These are phyloP conservation scores for Drosophila serrata DNA, from an alignment of 1,140 invertebrate species.

Conservation along the genomic window DNA sequence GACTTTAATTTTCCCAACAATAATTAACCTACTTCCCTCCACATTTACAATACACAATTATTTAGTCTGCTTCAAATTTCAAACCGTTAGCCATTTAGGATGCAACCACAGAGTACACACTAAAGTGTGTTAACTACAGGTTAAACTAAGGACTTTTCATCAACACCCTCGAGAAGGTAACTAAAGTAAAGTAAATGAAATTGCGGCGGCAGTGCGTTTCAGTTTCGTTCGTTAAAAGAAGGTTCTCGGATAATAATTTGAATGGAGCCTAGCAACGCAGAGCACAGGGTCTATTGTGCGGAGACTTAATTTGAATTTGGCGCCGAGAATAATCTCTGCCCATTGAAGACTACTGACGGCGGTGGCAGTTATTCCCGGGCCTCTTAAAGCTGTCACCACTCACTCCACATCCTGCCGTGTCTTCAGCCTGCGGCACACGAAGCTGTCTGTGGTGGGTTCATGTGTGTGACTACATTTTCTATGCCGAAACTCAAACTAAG, in stretches of 20 bases:
- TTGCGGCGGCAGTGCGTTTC: not conserved
- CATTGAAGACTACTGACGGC: constrained; percentile 15
- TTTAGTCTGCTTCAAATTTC: not conserved
- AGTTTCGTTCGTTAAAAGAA: not conserved
- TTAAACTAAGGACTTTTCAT: constrained; percentile 13
- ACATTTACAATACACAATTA: not conserved
- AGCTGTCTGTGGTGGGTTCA: constrained; percentile 2
- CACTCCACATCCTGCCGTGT: constrained; percentile 1
- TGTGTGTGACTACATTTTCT: constrained; percentile 31
- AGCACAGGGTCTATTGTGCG: constrained; percentile 7
- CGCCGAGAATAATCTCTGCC: constrained; percentile 21
- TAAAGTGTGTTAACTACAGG: constrained; percentile 12
- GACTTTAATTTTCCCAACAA: not conserved
- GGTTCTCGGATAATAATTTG: constrained; percentile 12
- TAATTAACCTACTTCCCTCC: not conserved
- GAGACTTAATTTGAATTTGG: constrained; percentile 26
- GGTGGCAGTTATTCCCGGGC: constrained; percentile 12
- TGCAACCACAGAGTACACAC: constrained; percentile 7
- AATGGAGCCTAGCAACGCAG: constrained; percentile 17
- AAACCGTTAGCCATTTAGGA: not conserved
- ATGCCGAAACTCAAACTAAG: constrained; percentile 43
- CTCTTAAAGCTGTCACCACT: constrained; percentile 26
- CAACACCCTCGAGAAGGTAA: constrained; percentile 17
- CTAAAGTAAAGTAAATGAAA: not conserved
- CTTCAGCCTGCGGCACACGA: constrained; percentile 12